Evolutionary conservation across 2,113 vertebrate genomes (phyloP).

Genomic region (Glaucomys volans): DNA sequence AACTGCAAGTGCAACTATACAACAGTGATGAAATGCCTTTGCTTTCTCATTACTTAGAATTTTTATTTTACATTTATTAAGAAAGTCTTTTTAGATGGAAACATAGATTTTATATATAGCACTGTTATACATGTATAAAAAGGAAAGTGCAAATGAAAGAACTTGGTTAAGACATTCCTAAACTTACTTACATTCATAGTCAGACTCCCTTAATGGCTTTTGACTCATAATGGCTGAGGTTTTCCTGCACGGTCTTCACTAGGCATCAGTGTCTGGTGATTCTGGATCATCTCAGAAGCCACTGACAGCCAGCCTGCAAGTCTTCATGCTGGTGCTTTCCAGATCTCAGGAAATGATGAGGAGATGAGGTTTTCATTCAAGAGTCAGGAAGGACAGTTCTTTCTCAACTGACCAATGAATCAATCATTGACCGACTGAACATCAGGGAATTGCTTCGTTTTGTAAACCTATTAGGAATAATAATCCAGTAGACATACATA

Average conservation of each 20-base stretch:
- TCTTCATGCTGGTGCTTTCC: background rate
- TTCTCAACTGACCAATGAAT: background rate
- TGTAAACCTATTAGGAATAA: background rate
- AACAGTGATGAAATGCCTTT: background rate
- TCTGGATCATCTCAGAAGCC: background rate
- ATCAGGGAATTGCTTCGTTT: background rate
- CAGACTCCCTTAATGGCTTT: background rate
- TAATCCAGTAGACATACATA: background rate
- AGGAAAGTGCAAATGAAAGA: background rate
- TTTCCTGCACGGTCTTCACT: background rate
- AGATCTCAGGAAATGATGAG: background rate
- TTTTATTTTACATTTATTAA: conserved; percentile 48
- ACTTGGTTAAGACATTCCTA: background rate
- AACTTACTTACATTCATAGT: background rate
- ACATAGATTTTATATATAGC: background rate
- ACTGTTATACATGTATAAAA: background rate
- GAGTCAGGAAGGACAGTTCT: background rate
- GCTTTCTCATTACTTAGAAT: conserved; percentile 8
- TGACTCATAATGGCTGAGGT: background rate
- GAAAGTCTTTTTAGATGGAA: conserved; percentile 16
- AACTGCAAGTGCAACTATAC: background rate
- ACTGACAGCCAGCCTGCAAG: background rate
- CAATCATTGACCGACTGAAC: background rate
- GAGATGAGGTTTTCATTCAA: background rate
- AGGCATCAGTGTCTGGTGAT: background rate